phyloP scores from a whole-genome alignment of 1,140 invertebrate species.

The Hestina assimilis region DNA sequence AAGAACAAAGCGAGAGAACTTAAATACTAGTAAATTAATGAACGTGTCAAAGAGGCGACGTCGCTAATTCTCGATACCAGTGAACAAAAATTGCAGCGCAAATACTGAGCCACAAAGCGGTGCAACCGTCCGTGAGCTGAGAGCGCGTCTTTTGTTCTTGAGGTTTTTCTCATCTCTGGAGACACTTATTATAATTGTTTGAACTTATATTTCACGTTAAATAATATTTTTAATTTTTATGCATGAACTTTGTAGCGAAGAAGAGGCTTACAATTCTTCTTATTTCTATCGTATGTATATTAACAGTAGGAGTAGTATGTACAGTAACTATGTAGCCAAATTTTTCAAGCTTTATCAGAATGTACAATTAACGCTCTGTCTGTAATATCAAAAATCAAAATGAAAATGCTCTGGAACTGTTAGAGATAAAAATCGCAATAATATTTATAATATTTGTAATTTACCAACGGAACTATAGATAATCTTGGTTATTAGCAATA shows the following conservation, averaged over 20 bases:
- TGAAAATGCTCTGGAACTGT: no score
- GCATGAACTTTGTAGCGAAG: neutral
- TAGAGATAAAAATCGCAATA: no score
- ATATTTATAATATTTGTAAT: no score
- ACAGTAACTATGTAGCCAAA: no score
- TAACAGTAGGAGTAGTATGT: no score
- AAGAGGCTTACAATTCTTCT: no score
- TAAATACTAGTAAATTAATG: slow-evolving; percentile 9
- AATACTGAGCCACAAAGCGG: slow-evolving; percentile 7
- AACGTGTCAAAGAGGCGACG: slow-evolving; percentile 11
- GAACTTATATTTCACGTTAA: slow-evolving; percentile 1
- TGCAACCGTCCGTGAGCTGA: slow-evolving; percentile 5
- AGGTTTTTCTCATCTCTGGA: slow-evolving; percentile 4
- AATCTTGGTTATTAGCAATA: no score
- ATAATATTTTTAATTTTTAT: neutral
- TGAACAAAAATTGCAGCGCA: slow-evolving; percentile 13
- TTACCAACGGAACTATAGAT: no score
- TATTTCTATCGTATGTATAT: no score
- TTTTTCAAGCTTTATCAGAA: no score
- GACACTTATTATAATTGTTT: slow-evolving; percentile 13
- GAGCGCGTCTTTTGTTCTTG: slow-evolving; percentile 10
- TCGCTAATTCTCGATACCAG: slow-evolving; percentile 15
- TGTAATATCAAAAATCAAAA: no score
- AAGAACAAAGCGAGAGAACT: neutral
- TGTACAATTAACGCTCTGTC: no score